Percentiles rank a stretch among this genome's conserved stretches.
phyloP scores from a whole-genome alignment of 2,888 invertebrate species.

The Clistopyga incitator region DNA sequence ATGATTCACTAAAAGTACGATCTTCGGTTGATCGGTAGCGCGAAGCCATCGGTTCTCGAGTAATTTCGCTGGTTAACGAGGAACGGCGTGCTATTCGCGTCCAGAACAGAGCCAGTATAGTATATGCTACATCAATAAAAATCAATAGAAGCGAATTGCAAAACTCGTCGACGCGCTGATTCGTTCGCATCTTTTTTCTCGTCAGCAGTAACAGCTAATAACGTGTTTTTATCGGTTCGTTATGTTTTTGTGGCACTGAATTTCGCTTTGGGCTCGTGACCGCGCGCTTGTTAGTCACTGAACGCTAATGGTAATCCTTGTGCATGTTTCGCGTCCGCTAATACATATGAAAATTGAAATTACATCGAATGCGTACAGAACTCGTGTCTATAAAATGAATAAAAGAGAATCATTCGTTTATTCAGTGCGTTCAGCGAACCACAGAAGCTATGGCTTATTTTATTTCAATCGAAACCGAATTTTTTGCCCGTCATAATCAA shows the following conservation, averaged over 20 bases:
- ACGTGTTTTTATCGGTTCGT: conserved; percentile 60
- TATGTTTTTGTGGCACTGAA: conserved; percentile 31
- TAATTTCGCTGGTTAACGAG: conserved; percentile 50
- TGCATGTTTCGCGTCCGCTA: not conserved
- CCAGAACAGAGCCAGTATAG: not conserved
- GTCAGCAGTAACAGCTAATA: conserved; percentile 51
- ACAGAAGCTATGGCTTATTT: no score
- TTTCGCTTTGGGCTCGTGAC: conserved; percentile 11
- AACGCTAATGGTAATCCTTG: conserved; percentile 49
- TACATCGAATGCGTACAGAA: not conserved
- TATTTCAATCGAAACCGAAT: no score
- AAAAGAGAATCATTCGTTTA: not conserved
- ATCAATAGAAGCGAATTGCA: conserved; percentile 46
- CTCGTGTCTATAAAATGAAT: conserved; percentile 3
- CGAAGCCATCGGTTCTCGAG: conserved; percentile 20
- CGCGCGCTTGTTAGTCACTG: conserved; percentile 5
- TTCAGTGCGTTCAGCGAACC: no score
- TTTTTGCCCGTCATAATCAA: no score
- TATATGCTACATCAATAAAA: conserved; percentile 43
- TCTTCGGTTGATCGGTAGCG: conserved; percentile 16
- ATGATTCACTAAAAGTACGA: conserved; percentile 38
- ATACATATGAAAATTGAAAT: conserved; percentile 35
- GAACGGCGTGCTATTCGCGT: conserved; percentile 17
- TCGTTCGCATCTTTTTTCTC: conserved; percentile 26
- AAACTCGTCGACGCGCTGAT: conserved; percentile 3